Evolutionary conservation across 2,888 invertebrate species (phyloP).

Genomic region (Aporophyla lueneburgensis): DNA sequence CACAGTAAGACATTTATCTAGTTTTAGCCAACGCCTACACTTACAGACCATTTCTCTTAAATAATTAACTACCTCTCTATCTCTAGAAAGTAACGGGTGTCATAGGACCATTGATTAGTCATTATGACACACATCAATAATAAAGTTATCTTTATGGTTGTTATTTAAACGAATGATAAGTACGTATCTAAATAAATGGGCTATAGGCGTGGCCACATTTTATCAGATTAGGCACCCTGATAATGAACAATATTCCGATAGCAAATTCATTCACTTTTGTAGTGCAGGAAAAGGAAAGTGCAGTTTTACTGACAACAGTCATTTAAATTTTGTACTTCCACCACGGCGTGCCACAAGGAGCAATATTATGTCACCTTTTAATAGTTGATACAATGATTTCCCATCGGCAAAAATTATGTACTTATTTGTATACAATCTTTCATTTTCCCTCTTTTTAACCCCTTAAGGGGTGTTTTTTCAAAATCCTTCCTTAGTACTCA

Average conservation of each 20-base stretch:
- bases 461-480: background rate
- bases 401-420: background rate
- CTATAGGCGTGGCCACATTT: slow-evolving; percentile 5
- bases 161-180: slow-evolving; percentile 27
- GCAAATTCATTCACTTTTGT: slow-evolving; percentile 21
- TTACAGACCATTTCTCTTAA: slow-evolving; percentile 15
- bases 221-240: slow-evolving; percentile 24
- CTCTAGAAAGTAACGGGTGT: slow-evolving; percentile 29
- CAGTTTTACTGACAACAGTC: background rate
- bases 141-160: slow-evolving; percentile 45
- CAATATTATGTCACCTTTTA: slow-evolving; percentile 4
- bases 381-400: background rate
- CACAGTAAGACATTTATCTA: background rate
- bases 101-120: slow-evolving; percentile 9
- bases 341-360: slow-evolving; percentile 21
- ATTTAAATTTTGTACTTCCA: background rate
- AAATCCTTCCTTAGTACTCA: too few relatives aligned
- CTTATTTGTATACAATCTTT: background rate
- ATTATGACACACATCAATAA: slow-evolving; percentile 18
- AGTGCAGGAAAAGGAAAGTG: background rate
- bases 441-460: too few relatives aligned
- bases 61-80: background rate
- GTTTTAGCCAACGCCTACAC: background rate
- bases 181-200: slow-evolving; percentile 8
- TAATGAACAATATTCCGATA: slow-evolving; percentile 26